Evolutionary conservation across 2,888 invertebrate species (phyloP).

Genomic region (Poecilus cupreus): DNA sequence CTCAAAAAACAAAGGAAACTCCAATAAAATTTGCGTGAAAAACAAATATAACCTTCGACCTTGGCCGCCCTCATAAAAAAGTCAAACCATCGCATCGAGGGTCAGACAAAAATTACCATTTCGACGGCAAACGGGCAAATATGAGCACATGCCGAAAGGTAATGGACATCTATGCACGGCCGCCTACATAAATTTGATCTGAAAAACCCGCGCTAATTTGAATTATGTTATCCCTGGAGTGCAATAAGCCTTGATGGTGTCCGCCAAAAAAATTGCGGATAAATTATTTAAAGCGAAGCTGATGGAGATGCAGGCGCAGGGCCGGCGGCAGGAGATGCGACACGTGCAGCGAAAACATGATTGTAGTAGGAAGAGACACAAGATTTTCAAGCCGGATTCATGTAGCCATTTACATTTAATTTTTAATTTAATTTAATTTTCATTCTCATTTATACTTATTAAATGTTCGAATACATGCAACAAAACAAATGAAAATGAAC

Average conservation of each 20-base stretch:
- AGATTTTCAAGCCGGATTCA: too few relatives aligned
- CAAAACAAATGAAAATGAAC: too few relatives aligned
- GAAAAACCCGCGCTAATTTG: constrained; percentile 55
- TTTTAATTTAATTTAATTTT: too few relatives aligned
- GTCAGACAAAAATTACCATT: constrained; percentile 20
- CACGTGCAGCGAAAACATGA: too few relatives aligned
- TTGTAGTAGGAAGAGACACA: too few relatives aligned
- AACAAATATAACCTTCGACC: neutral
- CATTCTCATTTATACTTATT: too few relatives aligned
- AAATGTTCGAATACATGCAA: too few relatives aligned
- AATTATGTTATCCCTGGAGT: constrained; percentile 54
- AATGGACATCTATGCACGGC: constrained; percentile 28
- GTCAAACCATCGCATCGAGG: constrained; percentile 3
- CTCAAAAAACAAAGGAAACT: too few relatives aligned
- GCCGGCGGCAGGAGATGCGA: neutral
- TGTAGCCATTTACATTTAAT: too few relatives aligned
- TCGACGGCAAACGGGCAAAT: neutral
- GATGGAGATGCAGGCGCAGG: neutral
- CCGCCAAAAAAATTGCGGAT: constrained; percentile 57
- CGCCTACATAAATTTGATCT: constrained; percentile 40
- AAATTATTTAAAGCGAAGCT: constrained; percentile 50
- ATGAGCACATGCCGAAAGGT: constrained; percentile 6
- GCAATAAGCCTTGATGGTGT: constrained; percentile 50
- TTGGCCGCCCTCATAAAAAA: constrained; percentile 16
- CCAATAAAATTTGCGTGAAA: neutral